Conservation (phyloP, 2,113 vertebrate species). For the Engraulis encrasicolus region DNA sequence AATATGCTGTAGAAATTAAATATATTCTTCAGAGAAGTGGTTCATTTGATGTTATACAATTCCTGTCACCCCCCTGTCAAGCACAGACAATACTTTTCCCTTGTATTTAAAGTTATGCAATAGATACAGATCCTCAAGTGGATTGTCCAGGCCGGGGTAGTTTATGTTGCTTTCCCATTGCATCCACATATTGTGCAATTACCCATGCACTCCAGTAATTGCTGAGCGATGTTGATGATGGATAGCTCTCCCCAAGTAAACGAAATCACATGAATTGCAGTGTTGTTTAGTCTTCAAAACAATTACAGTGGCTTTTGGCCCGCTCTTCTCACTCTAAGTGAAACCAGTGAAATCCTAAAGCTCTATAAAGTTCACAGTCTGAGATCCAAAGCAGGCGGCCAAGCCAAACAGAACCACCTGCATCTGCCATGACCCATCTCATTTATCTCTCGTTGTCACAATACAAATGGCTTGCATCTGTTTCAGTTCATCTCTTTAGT, state of each 20-base stretch:
- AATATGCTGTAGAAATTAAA: too few relatives aligned
- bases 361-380: background rate
- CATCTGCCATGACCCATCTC: background rate
- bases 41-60: background rate
- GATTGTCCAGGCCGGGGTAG: background rate
- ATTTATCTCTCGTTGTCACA: conserved; percentile 6
- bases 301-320: background rate
- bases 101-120: background rate
- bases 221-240: background rate
- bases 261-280: conserved; percentile 8
- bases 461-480: background rate
- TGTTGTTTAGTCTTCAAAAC: conserved; percentile 3
- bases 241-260: background rate
- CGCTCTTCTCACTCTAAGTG: background rate
- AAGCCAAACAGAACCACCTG: background rate
- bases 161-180: background rate
- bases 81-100: background rate
- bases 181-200: conserved; percentile 4
- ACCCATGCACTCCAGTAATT: background rate
- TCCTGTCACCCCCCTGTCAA: background rate
- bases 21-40: background rate
- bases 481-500: background rate
- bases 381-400: background rate
- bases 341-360: background rate
- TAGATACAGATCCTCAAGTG: background rate